Evolutionary conservation across 2,888 invertebrate species (phyloP).

Genomic region (Zaprionus bogoriensis): DNA sequence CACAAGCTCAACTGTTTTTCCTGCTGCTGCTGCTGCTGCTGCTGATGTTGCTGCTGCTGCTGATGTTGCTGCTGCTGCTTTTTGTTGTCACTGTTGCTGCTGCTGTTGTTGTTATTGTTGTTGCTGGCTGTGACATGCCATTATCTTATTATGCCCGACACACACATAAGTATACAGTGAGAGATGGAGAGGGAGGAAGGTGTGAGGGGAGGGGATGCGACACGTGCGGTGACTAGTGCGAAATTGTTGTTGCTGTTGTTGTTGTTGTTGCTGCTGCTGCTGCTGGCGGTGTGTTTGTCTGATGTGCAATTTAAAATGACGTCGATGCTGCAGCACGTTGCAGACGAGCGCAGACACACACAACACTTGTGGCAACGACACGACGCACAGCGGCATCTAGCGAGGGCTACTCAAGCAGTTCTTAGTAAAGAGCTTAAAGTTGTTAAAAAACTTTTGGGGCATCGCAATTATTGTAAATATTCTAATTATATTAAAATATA

Average conservation of each 20-base stretch:
- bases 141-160: conserved; percentile 74
- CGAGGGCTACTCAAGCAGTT: conserved; percentile 43
- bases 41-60: conserved; percentile 14
- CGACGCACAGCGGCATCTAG: conserved; percentile 24
- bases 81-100: background rate
- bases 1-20: conserved; percentile 66
- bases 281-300: conserved; percentile 30
- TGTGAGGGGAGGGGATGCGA: conserved; percentile 20
- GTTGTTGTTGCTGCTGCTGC: conserved; percentile 29
- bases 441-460: too few relatives aligned
- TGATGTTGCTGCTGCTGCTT: conserved; percentile 15
- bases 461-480: too few relatives aligned
- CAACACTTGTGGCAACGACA: conserved; percentile 22
- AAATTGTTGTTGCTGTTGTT: conserved; percentile 45
- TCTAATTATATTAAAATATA: too few relatives aligned
- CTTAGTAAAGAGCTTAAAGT: too few relatives aligned
- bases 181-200: background rate
- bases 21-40: conserved; percentile 26
- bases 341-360: conserved; percentile 33
- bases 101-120: conserved; percentile 26
- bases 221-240: conserved; percentile 65
- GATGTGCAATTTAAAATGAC: conserved; percentile 73
- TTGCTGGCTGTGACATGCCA: conserved; percentile 62
- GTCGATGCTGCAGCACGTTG: conserved; percentile 67
- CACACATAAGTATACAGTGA: conserved; percentile 30